Base-by-base conservation (phyloP, 2,797 vertebrate genomes). In the Falco berigora region DNA sequence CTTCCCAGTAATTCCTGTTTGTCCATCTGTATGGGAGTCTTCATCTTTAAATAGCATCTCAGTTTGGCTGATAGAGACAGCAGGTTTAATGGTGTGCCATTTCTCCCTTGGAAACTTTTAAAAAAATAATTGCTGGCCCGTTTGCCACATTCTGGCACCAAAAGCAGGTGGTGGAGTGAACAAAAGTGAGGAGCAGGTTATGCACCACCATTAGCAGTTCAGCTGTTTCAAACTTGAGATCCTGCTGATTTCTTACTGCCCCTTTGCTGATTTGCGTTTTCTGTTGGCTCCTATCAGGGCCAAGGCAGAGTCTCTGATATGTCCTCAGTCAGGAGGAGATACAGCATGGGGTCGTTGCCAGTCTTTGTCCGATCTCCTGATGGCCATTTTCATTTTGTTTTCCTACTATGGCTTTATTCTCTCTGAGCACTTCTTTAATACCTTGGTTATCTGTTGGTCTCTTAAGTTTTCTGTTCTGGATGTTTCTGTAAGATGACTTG, bases 171-270 rank as follows among this genome's bases (percentile, higher is more conserved):
- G 38, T 38, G 38, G 38, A 38, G 38, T 38, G 38, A 38, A 38
- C 38, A 38, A 38, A 38, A 38, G 38, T 44, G 49, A 81, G 68
- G 34, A 66, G 12, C 9, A 18, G 73, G 46, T 59, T 25, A 7
- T 3, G 3, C 28, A 40, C n/a, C 20, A 3, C 20, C 2, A 1
- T n/a, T 20, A 11, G 10, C 9, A 28, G 61, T 7, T 59, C 13
- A 4, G 27, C 66, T 28, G 6, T 24, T 36, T 44, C 58, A 32
- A 1, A 18, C 36, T 9, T 4, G 18, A 28, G 21, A 5, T 56
- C 68, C 16, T 18, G 47, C 56, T 42, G 42, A 4, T 47, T 63
- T 27, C 64, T 25, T 10, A 5, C 42, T 11, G 38, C 44, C 24
- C 21, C 59, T 28, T 13, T 19, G 47, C 59, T 49, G 40, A 7